Evolutionary conservation across 1,140 invertebrate species (phyloP).

Genomic region (Cyrtorhinus lividipennis): DNA sequence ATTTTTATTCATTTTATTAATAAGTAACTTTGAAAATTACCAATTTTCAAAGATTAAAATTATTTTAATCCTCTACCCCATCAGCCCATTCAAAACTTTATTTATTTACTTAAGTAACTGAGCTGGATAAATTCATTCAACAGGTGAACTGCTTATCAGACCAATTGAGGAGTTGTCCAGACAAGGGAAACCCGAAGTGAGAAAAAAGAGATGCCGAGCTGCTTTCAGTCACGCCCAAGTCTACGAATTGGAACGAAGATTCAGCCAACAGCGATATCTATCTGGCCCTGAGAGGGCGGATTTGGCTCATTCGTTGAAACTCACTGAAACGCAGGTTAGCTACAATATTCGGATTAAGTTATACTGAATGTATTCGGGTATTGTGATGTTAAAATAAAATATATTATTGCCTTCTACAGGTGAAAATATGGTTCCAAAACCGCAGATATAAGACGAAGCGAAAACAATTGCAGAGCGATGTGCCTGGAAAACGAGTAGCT

Average conservation of each 20-base stretch:
- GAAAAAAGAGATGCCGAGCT: conserved; percentile 19
- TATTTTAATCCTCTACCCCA: too few species aligned
- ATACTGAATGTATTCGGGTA: too few species aligned
- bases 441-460: conserved; percentile 93
- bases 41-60: too few species aligned
- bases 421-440: conserved; percentile 92
- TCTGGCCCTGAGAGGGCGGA: conserved; percentile 88
- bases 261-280: conserved; percentile 83
- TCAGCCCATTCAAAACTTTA: too few species aligned
- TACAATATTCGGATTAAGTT: too few species aligned
- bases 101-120: too few species aligned
- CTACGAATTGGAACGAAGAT: conserved; percentile 79
- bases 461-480: conserved; percentile 62
- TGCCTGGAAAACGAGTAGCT: conserved; percentile 25
- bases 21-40: too few species aligned
- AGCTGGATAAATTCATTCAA: too few species aligned
- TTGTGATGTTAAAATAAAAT: too few species aligned
- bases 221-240: conserved; percentile 41
- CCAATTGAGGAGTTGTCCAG: not conserved
- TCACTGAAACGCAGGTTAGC: conserved; percentile 87
- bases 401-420: conserved; percentile 34
- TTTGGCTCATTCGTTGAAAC: conserved; percentile 67
- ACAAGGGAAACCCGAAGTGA: not conserved
- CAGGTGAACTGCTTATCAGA: not conserved
- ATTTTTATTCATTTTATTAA: too few species aligned